Evolutionary conservation across 2,113 vertebrate genomes (phyloP).

Genomic region (Aegotheles bennettii): DNA sequence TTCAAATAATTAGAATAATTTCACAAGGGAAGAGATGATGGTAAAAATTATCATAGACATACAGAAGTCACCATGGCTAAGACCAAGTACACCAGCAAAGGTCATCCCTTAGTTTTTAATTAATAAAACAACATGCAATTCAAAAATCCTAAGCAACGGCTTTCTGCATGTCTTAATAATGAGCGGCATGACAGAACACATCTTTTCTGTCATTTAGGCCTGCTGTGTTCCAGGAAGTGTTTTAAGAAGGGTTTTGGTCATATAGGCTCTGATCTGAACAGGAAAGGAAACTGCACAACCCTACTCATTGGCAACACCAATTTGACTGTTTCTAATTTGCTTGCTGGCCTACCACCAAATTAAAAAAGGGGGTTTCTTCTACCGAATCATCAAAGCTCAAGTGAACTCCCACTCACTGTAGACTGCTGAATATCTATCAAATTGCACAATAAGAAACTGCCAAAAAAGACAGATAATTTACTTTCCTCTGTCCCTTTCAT

Average conservation of each 20-base stretch:
- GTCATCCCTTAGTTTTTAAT: not conserved
- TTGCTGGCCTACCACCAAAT: not conserved
- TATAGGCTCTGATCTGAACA: not conserved
- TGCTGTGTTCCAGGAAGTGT: not conserved
- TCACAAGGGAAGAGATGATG: not conserved
- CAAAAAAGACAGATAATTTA: not conserved
- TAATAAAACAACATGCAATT: not conserved
- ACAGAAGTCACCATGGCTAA: not conserved
- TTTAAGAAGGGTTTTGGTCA: not conserved
- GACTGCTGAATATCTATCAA: not conserved
- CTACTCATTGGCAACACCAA: not conserved
- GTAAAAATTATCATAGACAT: not conserved
- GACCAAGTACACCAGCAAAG: not conserved
- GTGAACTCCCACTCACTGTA: not conserved
- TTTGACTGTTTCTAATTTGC: conserved; percentile 6
- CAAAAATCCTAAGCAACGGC: not conserved
- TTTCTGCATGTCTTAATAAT: not conserved
- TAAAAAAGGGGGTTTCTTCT: not conserved
- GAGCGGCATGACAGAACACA: not conserved
- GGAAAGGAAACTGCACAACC: not conserved
- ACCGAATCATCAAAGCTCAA: not conserved
- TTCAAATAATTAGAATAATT: not conserved
- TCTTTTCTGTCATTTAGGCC: not conserved
- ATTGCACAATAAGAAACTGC: not conserved
- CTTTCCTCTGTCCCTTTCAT: not conserved